Evolutionary conservation across 2,113 vertebrate genomes (phyloP).

Genomic region (Chunga burmeisteri): DNA sequence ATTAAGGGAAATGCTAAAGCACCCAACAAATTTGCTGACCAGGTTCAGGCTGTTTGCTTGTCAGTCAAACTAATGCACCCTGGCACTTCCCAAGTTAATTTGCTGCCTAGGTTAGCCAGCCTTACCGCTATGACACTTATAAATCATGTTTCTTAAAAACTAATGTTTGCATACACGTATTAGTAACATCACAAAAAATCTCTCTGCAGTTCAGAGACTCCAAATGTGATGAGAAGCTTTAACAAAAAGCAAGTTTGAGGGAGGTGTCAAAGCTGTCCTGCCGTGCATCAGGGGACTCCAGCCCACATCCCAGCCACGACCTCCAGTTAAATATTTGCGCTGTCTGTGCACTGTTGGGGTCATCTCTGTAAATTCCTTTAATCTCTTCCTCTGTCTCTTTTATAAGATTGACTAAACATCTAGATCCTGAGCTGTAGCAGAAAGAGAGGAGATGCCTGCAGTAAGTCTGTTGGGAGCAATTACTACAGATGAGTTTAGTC

Average conservation of each 20-base stretch:
- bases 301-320: accelerated
- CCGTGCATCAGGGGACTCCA: accelerated
- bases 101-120: not conserved
- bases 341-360: not conserved
- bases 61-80: not conserved
- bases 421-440: not conserved
- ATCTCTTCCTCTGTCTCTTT: not conserved
- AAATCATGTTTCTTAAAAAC: not conserved
- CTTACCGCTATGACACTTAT: not conserved
- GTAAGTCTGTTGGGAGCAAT: not conserved
- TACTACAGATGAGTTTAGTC: not conserved
- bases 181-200: not conserved
- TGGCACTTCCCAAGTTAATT: slow-evolving; percentile 10
- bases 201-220: not conserved
- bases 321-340: not conserved
- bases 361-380: not conserved
- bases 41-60: not conserved
- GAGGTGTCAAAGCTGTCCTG: not conserved
- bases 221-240: accelerated
- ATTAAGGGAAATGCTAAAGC: not conserved
- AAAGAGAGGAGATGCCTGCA: not conserved
- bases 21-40: slow-evolving; percentile 2
- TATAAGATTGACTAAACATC: not conserved
- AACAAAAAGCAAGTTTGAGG: not conserved
- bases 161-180: not conserved